phyloP scores from a whole-genome alignment of 2,797 vertebrate genomes.

The Enteromius afrohamiltoni region DNA sequence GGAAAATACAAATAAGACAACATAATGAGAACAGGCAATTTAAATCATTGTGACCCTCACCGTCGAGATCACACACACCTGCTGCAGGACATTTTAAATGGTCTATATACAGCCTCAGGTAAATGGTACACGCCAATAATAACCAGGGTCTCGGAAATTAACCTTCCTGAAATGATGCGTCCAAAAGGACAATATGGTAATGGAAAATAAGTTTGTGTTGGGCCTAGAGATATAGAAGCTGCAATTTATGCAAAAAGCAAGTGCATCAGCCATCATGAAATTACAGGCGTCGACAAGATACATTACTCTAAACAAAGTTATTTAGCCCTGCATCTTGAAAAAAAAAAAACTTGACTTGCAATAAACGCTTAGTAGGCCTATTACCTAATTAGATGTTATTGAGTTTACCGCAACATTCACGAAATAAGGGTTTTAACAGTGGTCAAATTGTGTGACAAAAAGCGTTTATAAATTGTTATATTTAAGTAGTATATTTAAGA shows the following conservation, averaged over 20 bases:
- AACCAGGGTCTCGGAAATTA: neutral
- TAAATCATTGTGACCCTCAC: neutral
- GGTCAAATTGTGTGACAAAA: neutral
- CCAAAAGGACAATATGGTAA: neutral
- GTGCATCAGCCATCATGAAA: neutral
- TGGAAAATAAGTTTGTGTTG: neutral
- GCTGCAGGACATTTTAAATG: neutral
- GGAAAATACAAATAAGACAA: neutral
- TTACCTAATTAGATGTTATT: too few relatives aligned
- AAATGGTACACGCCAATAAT: neutral
- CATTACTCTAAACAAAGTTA: too few relatives aligned
- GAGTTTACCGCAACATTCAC: too few relatives aligned
- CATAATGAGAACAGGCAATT: neutral
- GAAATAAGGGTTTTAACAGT: neutral
- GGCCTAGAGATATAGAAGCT: neutral
- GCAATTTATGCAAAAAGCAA: neutral
- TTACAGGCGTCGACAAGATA: neutral
- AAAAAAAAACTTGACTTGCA: neutral
- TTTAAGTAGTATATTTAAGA: too few relatives aligned
- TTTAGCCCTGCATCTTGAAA: neutral
- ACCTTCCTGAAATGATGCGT: neutral
- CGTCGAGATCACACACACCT: neutral
- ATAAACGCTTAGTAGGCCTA: too few relatives aligned
- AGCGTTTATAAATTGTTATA: neutral
- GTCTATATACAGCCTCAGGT: neutral